Base-by-base conservation (phyloP, 2,888 invertebrate genomes). In the Patella ulyssiponensis region DNA sequence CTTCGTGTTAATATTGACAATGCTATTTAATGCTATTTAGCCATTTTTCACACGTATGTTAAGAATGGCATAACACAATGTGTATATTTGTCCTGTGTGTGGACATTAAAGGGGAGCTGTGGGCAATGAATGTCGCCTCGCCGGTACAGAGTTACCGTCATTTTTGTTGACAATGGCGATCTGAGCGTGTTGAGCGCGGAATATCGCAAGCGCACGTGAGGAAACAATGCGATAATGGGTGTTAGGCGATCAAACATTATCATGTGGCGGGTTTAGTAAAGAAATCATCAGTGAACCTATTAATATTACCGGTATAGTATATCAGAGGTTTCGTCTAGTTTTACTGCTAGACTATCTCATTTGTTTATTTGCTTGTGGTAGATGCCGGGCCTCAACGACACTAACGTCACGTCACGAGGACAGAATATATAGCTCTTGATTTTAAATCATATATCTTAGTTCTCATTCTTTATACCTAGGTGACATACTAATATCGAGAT, bases 11-110 rank as follows among this genome's bases (percentile, higher is more conserved):
- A 82, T 82, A 82, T 82, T 82, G 77, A 80, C 78, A 52, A 74
- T 78, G 82, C 78, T 81, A 77, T 82, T 74, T 79, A 79, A 79
- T 76, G 79, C 79, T 76, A 76, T 79, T 79, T 79, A 77, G 77
- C 74, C 58, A 76, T 76, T 71, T 76, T 76, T 76, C 76, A 76
- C 76, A 71, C 76, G 76, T 76, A 76, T 76, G 76, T 71, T 71
- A 76, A 76, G 76, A 71, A 69, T 56, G 76, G 76, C 33, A 51
- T 56, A 53, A 56, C 71, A 76, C 76, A 76, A 76, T 76, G 71
- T 56, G 51, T 23, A 33, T 76, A 71, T 76, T 76, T 76, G 76
- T 71, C 20, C 56, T 27, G n/a, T 23, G 3, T 76, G 76, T 76
- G 51, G 71, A 76, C 58, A 33, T 56, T 53, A 56, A 20, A 54